phyloP scores from a whole-genome alignment of 2,888 invertebrate species.

The Synanthedon formicaeformis region DNA sequence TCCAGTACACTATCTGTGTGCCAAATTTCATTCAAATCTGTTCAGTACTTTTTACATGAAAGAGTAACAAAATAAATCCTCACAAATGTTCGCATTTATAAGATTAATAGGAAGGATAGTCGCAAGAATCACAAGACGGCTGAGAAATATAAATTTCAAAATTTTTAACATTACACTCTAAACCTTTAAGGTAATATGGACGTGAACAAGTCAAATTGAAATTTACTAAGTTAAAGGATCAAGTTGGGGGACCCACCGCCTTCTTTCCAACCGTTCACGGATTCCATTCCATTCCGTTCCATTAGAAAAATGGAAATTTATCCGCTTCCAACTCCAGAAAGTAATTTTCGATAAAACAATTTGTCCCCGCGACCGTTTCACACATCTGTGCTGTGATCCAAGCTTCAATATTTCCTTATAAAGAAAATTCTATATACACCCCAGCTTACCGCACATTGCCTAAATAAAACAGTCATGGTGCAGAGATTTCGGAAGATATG shows the following conservation, averaged over 20 bases:
- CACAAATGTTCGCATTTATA: too few relatives aligned
- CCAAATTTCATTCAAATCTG: too few relatives aligned
- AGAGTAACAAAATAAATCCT: too few relatives aligned
- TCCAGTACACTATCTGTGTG: too few relatives aligned
- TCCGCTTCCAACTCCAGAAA: slow-evolving; percentile 39
- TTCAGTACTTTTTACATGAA: too few relatives aligned
- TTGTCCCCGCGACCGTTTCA: slow-evolving; percentile 55
- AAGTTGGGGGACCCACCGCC: slow-evolving; percentile 5
- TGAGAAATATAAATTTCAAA: too few relatives aligned
- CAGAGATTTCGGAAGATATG: too few relatives aligned
- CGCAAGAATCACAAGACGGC: too few relatives aligned
- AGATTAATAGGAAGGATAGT: too few relatives aligned
- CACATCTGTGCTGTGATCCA: slow-evolving; percentile 52
- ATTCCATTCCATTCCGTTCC: slow-evolving; percentile 16
- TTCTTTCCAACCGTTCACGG: slow-evolving; percentile 1
- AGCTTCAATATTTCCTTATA: slow-evolving; percentile 29
- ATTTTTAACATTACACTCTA: too few relatives aligned
- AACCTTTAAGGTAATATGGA: not conserved
- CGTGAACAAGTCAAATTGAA: slow-evolving; percentile 1
- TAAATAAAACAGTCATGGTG: too few relatives aligned
- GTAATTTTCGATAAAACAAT: slow-evolving; percentile 70
- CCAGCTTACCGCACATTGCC: not conserved
- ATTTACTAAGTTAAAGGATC: slow-evolving; percentile 5
- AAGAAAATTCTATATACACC: not conserved
- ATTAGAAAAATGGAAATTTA: slow-evolving; percentile 61